These are phyloP conservation scores for Melieria crassipennis DNA, from an alignment of 2,888 invertebrate species.

Conservation along the genomic window DNA sequence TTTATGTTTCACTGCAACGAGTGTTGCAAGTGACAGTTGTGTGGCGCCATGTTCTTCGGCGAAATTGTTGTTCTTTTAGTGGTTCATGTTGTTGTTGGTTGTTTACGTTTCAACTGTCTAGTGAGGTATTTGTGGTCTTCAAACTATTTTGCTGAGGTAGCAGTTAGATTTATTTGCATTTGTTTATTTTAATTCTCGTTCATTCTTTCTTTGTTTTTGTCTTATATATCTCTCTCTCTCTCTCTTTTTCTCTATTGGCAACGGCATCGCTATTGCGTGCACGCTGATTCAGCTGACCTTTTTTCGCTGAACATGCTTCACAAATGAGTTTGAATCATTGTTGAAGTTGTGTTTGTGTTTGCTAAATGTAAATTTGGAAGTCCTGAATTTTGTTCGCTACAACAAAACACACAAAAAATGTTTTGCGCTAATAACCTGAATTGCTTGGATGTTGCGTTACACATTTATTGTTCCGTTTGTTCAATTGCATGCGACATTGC, in stretches of 20 bases:
- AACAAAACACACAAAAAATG: too few relatives aligned
- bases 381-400: conserved; percentile 21
- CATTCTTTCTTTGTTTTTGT: conserved; percentile 37
- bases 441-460: conserved; percentile 53
- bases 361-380: conserved; percentile 40
- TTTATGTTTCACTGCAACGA: too few relatives aligned
- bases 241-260: conserved; percentile 17
- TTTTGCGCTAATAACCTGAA: conserved; percentile 46
- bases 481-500: background rate
- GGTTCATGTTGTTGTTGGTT: background rate
- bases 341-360: background rate
- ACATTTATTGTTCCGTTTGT: background rate
- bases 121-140: conserved; percentile 47
- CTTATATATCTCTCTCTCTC: conserved; percentile 42
- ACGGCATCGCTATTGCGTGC: background rate
- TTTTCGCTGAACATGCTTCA: too few relatives aligned
- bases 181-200: conserved; percentile 35
- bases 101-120: conserved; percentile 11
- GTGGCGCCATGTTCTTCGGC: too few relatives aligned
- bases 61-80: too few relatives aligned
- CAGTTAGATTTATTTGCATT: conserved; percentile 43
- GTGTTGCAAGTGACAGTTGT: too few relatives aligned
- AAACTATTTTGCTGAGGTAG: conserved; percentile 51
- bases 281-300: background rate
- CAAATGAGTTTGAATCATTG: background rate